These are phyloP conservation scores for Cephalotes varians DNA, from an alignment of 2,888 invertebrate species.

Conservation along the genomic window DNA sequence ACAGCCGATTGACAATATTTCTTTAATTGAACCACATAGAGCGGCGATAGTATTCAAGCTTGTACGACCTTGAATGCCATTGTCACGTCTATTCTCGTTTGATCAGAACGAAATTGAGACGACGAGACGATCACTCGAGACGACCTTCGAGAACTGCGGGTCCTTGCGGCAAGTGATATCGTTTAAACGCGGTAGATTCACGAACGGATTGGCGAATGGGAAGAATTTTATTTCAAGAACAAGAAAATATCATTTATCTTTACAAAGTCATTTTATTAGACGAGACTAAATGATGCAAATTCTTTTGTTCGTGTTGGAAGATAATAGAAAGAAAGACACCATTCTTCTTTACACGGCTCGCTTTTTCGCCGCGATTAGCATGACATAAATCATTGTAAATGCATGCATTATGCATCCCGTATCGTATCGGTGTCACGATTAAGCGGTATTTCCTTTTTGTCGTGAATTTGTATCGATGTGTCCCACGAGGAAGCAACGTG, in stretches of 20 bases:
- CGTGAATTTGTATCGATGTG: background rate
- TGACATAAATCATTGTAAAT: background rate
- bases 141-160: no score
- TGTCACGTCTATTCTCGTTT: background rate
- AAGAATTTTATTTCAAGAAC: background rate
- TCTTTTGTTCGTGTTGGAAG: background rate
- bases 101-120: conserved; percentile 29
- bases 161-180: background rate
- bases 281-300: conserved; percentile 14
- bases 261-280: background rate
- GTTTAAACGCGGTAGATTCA: background rate
- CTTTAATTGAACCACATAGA: conserved; percentile 28
- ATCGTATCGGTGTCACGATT: conserved; percentile 6
- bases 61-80: background rate
- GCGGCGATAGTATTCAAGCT: background rate
- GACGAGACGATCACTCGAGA: background rate
- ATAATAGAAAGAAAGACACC: background rate
- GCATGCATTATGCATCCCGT: conserved; percentile 11
- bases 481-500: background rate
- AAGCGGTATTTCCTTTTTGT: background rate
- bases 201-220: background rate
- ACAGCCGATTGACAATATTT: conserved; percentile 29
- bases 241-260: background rate
- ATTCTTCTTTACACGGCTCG: background rate
- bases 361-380: background rate